These are phyloP conservation scores for Loris lydekkerianus DNA, from an alignment of 2,797 vertebrate species.

Conservation along the genomic window DNA sequence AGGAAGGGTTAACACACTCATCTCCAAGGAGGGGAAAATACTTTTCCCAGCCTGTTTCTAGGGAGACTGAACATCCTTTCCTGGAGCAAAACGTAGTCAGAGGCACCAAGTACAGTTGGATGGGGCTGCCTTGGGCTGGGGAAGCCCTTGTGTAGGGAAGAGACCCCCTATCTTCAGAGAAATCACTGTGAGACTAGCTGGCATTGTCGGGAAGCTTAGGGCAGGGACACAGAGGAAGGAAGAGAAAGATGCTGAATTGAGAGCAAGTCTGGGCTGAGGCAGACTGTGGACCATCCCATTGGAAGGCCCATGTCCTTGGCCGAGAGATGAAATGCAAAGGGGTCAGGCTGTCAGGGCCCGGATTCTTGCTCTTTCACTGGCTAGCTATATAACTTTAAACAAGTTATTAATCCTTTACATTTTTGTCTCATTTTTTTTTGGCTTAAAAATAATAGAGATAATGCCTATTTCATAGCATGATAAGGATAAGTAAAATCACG, in stretches of 20 bases:
- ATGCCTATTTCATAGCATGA: background rate
- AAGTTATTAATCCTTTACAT: background rate
- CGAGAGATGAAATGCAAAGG: background rate
- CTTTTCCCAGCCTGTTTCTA: background rate
- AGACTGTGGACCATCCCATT: background rate
- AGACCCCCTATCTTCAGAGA: background rate
- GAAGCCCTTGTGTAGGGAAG: background rate
- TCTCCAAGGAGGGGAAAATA: background rate
- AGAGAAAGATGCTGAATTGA: background rate
- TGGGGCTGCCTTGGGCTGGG: background rate
- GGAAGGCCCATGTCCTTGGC: background rate
- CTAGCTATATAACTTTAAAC: background rate
- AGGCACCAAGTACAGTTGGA: background rate
- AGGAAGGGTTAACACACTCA: background rate
- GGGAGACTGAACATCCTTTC: background rate
- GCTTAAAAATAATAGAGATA: background rate
- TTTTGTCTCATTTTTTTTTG: background rate
- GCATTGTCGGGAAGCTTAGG: background rate
- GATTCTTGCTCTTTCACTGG: background rate
- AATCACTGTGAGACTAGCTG: background rate
- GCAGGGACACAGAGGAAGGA: background rate
- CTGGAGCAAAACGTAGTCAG: background rate
- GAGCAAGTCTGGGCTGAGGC: background rate
- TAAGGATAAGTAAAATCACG: background rate
- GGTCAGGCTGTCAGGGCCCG: background rate